Base-by-base conservation (phyloP, 2,797 vertebrate genomes). In the Sebastes nivosus region DNA sequence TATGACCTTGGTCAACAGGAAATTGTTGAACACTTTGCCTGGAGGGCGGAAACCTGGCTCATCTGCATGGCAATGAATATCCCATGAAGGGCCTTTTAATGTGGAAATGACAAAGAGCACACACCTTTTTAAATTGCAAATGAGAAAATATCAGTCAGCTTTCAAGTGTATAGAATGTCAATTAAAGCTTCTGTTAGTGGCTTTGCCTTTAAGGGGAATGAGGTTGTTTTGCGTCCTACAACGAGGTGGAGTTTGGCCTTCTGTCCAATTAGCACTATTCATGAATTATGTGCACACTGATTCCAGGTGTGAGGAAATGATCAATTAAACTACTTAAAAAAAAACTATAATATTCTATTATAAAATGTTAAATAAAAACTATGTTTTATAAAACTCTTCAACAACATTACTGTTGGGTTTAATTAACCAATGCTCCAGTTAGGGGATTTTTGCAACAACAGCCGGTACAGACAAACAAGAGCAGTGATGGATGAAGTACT, bases 1-100 rank as follows among this genome's bases (percentile, higher is more conserved):
- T 66, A 6, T 82, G 77, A 91, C 91, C 85, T 88, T 83, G 86
- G 86, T 89, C 83, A 91, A 81, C 85, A 83, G 89, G 89, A 93
- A 91, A 65, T 74, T 74, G 80, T 81, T 79, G 55, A 76, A 83
- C 83, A 86, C 75, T 80, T 79, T 27, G 82, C 88, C 91, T 63
- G 69, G 75, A 86, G 89, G 87, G 34, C 34, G 2, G 80, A 75
- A 60, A 70, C 20, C 34, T 50, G 34, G 77, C 76, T 70, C 90
- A 87, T 87, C 79, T 89, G 88, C 75, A 61, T 1, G 50, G 4
- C 22, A 76, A 78, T 90, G 86, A 89, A 93, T 86, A 87, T 87
- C 81, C 79, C 63, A 89, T 86, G 85, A 88, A 88, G 81, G 74
- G 65, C 52, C 70, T 77, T 93, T 92, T 83, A 82, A 89, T 81